Base-by-base conservation (phyloP, 1,140 invertebrate species). In the Cephus cinctus region DNA sequence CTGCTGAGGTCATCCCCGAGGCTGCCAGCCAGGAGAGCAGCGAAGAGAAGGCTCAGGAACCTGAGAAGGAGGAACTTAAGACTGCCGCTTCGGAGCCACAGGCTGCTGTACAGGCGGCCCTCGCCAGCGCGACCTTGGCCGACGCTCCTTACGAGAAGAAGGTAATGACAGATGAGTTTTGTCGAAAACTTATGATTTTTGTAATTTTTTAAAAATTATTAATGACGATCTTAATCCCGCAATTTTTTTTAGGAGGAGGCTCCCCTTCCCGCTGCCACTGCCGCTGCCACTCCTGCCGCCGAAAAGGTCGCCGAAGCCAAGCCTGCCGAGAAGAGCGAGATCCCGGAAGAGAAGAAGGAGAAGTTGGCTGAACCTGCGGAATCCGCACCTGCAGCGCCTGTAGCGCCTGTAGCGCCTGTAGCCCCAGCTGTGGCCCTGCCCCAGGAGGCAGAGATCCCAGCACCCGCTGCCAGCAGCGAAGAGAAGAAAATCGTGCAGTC, bases 11-110 rank as follows among this genome's bases (percentile, higher is more conserved):
- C 25, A n/a, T n/a, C n/a, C 25, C n/a, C 6, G n/a, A 27, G 25
- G 6, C 25, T 27, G 49, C 23, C 25, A 53, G 59, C 11, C 31
- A 35, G 9, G 8, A 9, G 25, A 44, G 36, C 21, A 21, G 5
- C 3, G 43, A 35, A 15, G 30, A 21, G 12, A 44, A 44, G 15
- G n/a, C 43, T 22, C 14, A 44, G 1, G 50, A 50, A 39, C 53
- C 57, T 11, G 41, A 54, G 3, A 53, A 59, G 9, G 63, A 65
- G 32, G 22, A 42, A 5, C 35, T 65, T 43, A 63, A 57, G 20
- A 54, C 50, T 23, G 57, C 54, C 1, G 50, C 56, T 5, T 56
- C 58, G 12, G 57, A 65, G 12, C 14, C 38, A 0, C 39, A 54
- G 11, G 56, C 55, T 11, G 38, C 43, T 1, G 51, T 52, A 23